A percentile compares a stretch with the other conserved stretches of the same genome.
Evolutionary conservation across 1,140 invertebrate genomes (phyloP).

Genomic region (Drosophila equinoxialis): DNA sequence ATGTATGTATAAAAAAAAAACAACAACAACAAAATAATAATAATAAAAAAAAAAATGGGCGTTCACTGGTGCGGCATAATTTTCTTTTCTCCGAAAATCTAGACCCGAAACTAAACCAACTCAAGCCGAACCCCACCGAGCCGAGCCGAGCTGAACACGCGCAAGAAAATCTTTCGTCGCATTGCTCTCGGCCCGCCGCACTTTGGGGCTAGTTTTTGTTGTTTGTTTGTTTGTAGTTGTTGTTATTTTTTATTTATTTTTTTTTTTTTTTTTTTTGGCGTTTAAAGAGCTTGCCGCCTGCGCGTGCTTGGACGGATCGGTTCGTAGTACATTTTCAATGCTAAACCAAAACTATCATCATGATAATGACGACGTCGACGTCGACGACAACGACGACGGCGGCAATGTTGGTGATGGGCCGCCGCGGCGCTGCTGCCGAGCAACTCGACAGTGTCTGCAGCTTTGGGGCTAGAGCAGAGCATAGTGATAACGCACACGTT

Average conservation of each 20-base stretch:
- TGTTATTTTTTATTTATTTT: neutral
- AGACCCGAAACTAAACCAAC: neutral
- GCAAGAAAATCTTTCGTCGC: slow-evolving; percentile 27
- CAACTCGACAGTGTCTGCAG: neutral
- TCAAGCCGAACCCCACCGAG: neutral
- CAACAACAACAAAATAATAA: slow-evolving; percentile 20
- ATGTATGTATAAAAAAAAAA: slow-evolving; percentile 7
- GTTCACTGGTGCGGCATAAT: slow-evolving; percentile 28
- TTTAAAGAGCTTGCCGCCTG: neutral
- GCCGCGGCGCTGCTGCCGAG: neutral
- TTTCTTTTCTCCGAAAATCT: slow-evolving; percentile 10
- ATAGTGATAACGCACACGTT: slow-evolving; percentile 42
- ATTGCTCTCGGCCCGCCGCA: slow-evolving; percentile 35
- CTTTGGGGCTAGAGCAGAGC: slow-evolving; percentile 27
- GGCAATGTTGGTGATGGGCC: neutral
- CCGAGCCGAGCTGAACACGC: slow-evolving; percentile 10
- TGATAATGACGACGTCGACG: slow-evolving; percentile 35
- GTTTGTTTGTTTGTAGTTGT: neutral
- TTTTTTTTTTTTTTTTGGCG: slow-evolving; percentile 8
- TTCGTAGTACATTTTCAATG: slow-evolving; percentile 53
- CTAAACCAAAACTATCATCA: slow-evolving; percentile 54
- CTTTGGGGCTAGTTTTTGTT: slow-evolving; percentile 12
- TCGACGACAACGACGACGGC: neutral
- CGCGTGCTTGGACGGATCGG: neutral
- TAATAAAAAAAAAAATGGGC: slow-evolving; percentile 23